Evolutionary conservation across 2,888 invertebrate species (phyloP), one percentile per base, ranked within the genome.

Genomic region (Sylvicola fuscatus): DNA sequence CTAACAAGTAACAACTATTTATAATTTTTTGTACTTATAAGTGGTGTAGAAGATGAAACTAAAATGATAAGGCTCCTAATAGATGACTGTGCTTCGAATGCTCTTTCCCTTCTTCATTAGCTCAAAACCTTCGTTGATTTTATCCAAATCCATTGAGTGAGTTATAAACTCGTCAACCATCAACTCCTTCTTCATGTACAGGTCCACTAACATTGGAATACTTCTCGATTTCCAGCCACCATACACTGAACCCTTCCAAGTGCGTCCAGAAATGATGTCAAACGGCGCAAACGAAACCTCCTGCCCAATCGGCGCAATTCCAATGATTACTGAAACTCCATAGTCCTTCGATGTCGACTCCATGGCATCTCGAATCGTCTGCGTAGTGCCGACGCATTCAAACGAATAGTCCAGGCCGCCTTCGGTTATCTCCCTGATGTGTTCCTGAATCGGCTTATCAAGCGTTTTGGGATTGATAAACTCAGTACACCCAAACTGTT

Each of bases 371-470:
- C 70, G 60, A 80, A 81, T 81, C 0, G 75, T 75, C 32, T 69
- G 61, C 0, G 80, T 74, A 55, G 86, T 92, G 38, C 93, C 93
- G 46, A 93, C 80, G 52, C 92, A 93, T 58, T 93, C 93, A 61
- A 93, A 93, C 1, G 92, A 92, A 54, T 75, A 93, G 58, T 95
- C 93, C 37, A 83, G 62, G 8, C 93, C 93, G 30, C 92, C 92
- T 58, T 90, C 83, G 2, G 87, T 90, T 52, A 78, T 48, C 43
- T 83, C 84, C 11, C 81, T 65, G 13, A 93, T 60, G 10, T 83
- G 78, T 47, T 87, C 73, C 54, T 84, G 82, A 41, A 86, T 78
- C 1, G 86, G 72, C 51, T 71, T 72, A 11, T 14, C 27, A 42
- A 70, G 56, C 45, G 84, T 80, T 45, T 75, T 78, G 0, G 93